These are phyloP conservation scores for Mycalesis mineus DNA, from an alignment of 2,888 invertebrate genomes.

Conservation along the genomic window DNA sequence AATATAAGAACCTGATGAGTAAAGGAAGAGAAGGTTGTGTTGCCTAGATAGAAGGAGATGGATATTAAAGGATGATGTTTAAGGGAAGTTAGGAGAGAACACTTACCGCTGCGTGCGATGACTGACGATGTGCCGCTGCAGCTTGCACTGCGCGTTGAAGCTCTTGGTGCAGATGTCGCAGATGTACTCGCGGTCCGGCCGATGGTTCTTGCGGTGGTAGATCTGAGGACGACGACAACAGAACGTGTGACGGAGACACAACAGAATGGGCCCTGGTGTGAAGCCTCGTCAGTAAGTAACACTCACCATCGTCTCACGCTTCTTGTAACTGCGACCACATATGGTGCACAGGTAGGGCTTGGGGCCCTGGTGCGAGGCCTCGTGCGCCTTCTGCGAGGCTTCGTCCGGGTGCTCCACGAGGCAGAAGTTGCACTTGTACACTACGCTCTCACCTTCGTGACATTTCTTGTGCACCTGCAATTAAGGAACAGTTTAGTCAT, in stretches of 20 bases:
- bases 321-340: conserved; percentile 56
- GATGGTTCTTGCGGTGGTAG: conserved; percentile 61
- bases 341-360: conserved; percentile 59
- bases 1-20: too few relatives aligned
- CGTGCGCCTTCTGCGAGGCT: conserved; percentile 40
- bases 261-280: too few relatives aligned
- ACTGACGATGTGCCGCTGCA: conserved; percentile 50
- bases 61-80: not conserved
- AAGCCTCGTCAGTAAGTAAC: too few relatives aligned
- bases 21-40: not conserved
- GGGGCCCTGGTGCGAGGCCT: conserved; percentile 48
- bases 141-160: conserved; percentile 56
- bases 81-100: too few relatives aligned
- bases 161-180: conserved; percentile 61
- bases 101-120: conserved; percentile 41
- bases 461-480: conserved; percentile 49
- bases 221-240: conserved; percentile 47
- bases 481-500: too few relatives aligned
- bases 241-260: too few relatives aligned
- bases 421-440: conserved; percentile 54
- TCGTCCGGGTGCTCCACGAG: conserved; percentile 40
- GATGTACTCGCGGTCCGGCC: conserved; percentile 42
- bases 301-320: conserved; percentile 60
- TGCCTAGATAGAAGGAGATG: too few relatives aligned
- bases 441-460: conserved; percentile 51